A percentile compares a stretch with the other conserved stretches of the same genome.
phyloP scores from a whole-genome alignment of 2,113 vertebrate species.

The Tamias sibiricus region DNA sequence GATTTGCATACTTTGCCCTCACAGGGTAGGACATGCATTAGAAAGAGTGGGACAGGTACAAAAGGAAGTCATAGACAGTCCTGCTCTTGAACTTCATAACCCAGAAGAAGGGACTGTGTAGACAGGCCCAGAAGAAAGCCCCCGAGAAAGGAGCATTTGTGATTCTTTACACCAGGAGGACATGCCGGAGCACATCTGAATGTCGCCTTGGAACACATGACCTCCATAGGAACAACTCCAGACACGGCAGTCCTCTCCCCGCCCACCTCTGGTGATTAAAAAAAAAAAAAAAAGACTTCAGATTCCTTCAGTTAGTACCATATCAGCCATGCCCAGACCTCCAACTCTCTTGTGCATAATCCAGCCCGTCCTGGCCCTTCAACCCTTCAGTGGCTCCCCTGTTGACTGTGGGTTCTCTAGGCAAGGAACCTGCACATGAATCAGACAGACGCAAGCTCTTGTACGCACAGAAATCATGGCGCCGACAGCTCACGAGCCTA shows the following conservation, averaged over 20 bases:
- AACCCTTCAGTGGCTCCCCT: fast-evolving
- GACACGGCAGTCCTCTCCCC: not conserved
- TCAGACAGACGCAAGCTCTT: not conserved
- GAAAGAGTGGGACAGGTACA: not conserved
- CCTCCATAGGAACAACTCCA: not conserved
- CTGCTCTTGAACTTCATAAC: not conserved
- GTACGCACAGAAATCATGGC: fast-evolving
- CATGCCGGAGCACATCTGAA: not conserved
- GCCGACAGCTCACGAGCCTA: not conserved
- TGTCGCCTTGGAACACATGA: not conserved
- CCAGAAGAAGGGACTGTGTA: not conserved
- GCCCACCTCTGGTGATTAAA: not conserved
- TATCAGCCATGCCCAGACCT: not conserved
- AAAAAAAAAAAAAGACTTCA: not conserved
- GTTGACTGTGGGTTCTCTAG: fast-evolving
- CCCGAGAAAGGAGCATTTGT: not conserved
- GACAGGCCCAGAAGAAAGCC: not conserved
- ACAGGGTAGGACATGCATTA: fast-evolving
- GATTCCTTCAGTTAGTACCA: not conserved
- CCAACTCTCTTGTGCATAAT: fast-evolving
- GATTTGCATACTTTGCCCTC: not conserved
- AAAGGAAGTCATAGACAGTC: too few species aligned
- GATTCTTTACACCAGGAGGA: not conserved
- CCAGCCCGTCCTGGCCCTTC: not conserved
- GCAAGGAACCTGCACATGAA: not conserved